phyloP scores from a whole-genome alignment of 2,797 vertebrate genomes.

The Sebastes hubbsi region DNA sequence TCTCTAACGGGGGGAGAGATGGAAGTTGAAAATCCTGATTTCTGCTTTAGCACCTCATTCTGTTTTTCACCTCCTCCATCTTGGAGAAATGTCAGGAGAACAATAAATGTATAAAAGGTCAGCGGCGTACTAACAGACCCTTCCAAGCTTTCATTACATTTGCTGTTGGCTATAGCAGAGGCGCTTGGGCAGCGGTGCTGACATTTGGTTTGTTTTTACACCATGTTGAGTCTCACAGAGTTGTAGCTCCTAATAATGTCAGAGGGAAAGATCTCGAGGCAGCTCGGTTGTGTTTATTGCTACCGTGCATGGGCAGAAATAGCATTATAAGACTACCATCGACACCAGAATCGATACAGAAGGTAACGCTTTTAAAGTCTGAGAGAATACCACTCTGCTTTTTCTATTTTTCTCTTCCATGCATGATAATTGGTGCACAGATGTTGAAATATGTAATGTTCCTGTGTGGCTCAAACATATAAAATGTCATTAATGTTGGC shows the following conservation, averaged over 20 bases:
- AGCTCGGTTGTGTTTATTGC: conserved; percentile 72
- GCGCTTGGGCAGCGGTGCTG: conserved; percentile 74
- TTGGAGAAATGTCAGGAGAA: conserved; percentile 84
- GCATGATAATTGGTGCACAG: background rate
- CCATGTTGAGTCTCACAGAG: conserved; percentile 77
- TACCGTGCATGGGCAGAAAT: conserved; percentile 71
- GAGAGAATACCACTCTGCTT: conserved; percentile 23
- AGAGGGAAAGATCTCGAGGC: conserved; percentile 77
- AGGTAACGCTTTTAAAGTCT: conserved; percentile 35
- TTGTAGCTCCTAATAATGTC: conserved; percentile 85
- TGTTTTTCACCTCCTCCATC: conserved; percentile 76
- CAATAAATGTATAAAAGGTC: conserved; percentile 84
- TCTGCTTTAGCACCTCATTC: conserved; percentile 72
- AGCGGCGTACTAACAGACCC: conserved; percentile 82
- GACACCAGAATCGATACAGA: conserved; percentile 71
- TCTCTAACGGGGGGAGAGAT: conserved; percentile 64
- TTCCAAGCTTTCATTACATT: conserved; percentile 82
- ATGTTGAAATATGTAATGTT: background rate
- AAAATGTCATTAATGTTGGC: background rate
- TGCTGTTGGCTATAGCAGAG: conserved; percentile 73
- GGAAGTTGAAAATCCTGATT: conserved; percentile 71
- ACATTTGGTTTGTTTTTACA: conserved; percentile 88
- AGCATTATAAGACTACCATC: conserved; percentile 45
- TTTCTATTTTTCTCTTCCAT: background rate
- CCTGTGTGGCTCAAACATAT: background rate